Conservation (phyloP, 2,888 invertebrate species). For the Phyllotreta striolata region DNA sequence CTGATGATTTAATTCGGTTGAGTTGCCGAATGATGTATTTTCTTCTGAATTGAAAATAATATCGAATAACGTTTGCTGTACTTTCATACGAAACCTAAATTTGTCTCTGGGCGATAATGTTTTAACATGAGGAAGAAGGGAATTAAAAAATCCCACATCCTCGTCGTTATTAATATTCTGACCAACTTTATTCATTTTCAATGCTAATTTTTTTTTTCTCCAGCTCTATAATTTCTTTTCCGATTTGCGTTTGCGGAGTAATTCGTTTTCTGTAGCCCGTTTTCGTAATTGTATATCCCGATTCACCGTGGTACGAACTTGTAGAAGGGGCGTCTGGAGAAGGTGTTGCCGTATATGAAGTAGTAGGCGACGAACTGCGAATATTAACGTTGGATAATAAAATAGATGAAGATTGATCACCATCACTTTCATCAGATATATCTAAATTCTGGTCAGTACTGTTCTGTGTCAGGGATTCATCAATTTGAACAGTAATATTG, state of each 20-base stretch:
- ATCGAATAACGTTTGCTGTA: constrained; percentile 5
- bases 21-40: no score
- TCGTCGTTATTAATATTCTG: neutral
- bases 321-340: no score
- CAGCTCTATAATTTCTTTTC: neutral
- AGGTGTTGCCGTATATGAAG: no score
- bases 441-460: neutral
- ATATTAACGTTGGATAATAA: neutral
- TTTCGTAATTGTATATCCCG: no score
- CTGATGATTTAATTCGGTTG: no score
- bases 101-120: neutral
- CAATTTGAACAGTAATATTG: neutral
- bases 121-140: constrained; percentile 5
- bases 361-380: no score
- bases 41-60: constrained; percentile 1
- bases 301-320: no score
- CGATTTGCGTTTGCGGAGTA: neutral
- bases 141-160: neutral
- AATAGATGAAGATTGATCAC: neutral
- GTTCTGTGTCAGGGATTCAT: neutral
- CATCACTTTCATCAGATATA: neutral
- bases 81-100: constrained; percentile 7
- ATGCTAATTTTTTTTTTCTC: constrained; percentile 6
- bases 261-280: no score
- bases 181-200: neutral